A percentile compares a stretch with the other conserved stretches of the same genome.
Evolutionary conservation across 2,113 vertebrate genomes (phyloP).

Genomic region (Forbesichthys agassizii): DNA sequence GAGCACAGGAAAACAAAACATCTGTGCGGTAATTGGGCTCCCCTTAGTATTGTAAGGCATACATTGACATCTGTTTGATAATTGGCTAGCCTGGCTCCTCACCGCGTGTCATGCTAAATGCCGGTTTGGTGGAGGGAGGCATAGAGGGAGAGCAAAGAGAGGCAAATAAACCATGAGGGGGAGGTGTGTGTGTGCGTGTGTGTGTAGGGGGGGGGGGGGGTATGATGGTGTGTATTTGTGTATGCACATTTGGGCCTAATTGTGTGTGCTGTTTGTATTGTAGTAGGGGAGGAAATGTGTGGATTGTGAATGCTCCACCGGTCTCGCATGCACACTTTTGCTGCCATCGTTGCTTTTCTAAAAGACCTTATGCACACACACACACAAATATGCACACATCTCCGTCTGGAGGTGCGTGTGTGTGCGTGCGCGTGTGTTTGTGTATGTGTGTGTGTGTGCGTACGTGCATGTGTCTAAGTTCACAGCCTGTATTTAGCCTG

Average conservation of each 20-base stretch:
- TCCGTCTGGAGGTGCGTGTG: constrained; percentile 35
- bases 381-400: too few species aligned
- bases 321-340: constrained; percentile 48
- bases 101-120: constrained; percentile 74
- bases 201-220: constrained; percentile 6
- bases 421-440: too few species aligned
- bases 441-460: background rate
- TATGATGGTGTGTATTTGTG: background rate
- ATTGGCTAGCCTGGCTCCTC: constrained; percentile 75
- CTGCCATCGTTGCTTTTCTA: constrained; percentile 41
- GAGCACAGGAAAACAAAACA: constrained; percentile 67
- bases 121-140: constrained; percentile 58
- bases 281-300: constrained; percentile 36
- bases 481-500: constrained; percentile 53
- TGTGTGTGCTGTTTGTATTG: constrained; percentile 1
- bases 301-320: constrained; percentile 60
- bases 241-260: background rate
- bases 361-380: constrained; percentile 26
- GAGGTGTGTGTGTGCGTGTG: background rate
- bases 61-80: constrained; percentile 82
- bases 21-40: constrained; percentile 79
- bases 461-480: constrained; percentile 21
- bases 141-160: constrained; percentile 6
- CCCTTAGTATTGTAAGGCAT: constrained; percentile 77
- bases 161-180: background rate